A percentile compares a stretch with the other conserved stretches of the same genome.
These are phyloP conservation scores for Cyanistes caeruleus DNA, from an alignment of 2,113 vertebrate species.

Conservation along the genomic window DNA sequence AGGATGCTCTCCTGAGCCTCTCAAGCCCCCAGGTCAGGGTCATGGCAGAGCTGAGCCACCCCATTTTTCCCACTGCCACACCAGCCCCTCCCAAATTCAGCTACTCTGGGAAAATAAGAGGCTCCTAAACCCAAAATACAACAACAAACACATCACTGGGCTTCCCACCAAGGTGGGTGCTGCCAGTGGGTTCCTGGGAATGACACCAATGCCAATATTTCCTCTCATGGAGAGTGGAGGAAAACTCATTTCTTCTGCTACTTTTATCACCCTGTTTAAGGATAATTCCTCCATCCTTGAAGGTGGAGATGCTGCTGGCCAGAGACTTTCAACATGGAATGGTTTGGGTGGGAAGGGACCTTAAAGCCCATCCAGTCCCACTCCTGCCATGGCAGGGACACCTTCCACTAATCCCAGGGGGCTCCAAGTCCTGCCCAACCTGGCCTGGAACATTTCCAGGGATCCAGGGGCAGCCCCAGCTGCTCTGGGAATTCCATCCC, in stretches of 20 bases:
- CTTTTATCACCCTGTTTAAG: not conserved
- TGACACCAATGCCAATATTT: fast-evolving
- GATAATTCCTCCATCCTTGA: not conserved
- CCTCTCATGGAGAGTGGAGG: not conserved
- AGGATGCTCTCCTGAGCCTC: not conserved
- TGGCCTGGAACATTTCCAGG: not conserved
- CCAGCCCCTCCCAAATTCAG: not conserved
- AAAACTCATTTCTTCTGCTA: not conserved
- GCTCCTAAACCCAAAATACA: not conserved
- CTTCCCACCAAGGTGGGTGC: fast-evolving
- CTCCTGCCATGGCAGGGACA: not conserved
- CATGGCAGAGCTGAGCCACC: fast-evolving
- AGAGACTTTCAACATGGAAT: not conserved
- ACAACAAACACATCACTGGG: fast-evolving
- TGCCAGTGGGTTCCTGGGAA: fast-evolving
- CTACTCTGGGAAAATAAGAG: fast-evolving
- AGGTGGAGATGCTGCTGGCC: not conserved
- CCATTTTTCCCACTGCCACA: fast-evolving
- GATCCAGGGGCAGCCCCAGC: not conserved
- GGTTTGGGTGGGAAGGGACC: not conserved
- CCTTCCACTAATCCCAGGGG: fast-evolving
- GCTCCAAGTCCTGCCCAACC: not conserved
- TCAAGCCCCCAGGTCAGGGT: not conserved
- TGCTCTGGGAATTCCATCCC: fast-evolving
- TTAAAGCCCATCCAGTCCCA: fast-evolving